phyloP scores from a whole-genome alignment of 2,888 invertebrate species.

The Nezara viridula region DNA sequence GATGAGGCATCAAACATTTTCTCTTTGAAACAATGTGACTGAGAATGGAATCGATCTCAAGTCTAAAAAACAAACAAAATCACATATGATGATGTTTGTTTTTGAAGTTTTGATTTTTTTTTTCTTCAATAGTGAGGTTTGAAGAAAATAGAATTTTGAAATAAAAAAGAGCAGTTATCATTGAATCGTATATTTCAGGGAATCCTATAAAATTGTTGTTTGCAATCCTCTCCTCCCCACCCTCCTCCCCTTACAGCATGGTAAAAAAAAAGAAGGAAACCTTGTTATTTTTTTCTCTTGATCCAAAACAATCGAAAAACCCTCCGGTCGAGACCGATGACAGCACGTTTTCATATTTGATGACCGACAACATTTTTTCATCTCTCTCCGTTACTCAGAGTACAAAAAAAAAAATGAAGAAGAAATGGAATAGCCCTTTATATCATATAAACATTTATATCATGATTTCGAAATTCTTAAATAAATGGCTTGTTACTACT shows the following conservation, averaged over 20 bases:
- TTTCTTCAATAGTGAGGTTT: too few relatives aligned
- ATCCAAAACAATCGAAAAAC: conserved; percentile 17
- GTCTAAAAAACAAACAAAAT: too few relatives aligned
- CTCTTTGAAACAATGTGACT: too few relatives aligned
- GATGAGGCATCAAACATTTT: too few relatives aligned
- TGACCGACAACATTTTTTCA: not conserved
- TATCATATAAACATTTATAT: too few relatives aligned
- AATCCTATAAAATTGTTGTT: not conserved
- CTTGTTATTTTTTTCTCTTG: not conserved
- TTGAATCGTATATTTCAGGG: not conserved
- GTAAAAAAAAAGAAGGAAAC: not conserved
- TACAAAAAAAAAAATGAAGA: not conserved
- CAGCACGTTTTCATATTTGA: not conserved
- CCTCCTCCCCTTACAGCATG: not conserved
- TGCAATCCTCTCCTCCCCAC: not conserved
- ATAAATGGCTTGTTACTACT: too few relatives aligned
- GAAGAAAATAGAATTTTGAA: not conserved
- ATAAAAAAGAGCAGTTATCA: not conserved
- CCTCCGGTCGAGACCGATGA: not conserved
- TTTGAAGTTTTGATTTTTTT: too few relatives aligned
- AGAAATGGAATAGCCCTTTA: too few relatives aligned
- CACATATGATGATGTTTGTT: too few relatives aligned
- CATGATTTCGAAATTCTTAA: too few relatives aligned
- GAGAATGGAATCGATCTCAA: too few relatives aligned
- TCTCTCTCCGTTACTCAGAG: not conserved